Base-by-base conservation (phyloP, 2,797 vertebrate genomes). In the Coregonus ussuriensis region DNA sequence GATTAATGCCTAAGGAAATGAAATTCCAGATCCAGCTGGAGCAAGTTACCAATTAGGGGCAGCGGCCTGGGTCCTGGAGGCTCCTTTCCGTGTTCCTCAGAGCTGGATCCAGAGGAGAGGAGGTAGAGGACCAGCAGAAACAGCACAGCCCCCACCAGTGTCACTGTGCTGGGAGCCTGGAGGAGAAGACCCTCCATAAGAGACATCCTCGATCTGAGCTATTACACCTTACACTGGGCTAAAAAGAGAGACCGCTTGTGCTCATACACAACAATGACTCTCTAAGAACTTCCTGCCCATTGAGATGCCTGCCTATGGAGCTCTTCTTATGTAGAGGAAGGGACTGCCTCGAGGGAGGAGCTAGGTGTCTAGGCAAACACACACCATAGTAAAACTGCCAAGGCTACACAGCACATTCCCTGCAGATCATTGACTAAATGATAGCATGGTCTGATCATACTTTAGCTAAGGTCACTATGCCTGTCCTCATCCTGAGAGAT, bases 41-140 rank as follows among this genome's bases (percentile, higher is more conserved):
- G 59, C 41, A 93, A 47, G 88, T 94, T 93, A 14, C 93, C 92
- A 31, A 93, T 80, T 73, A 93, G 66, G 0, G 92, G 93, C 62
- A 91, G 76, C 16, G 85, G 81, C 31, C 71, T 85, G 0, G 91
- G 93, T 7, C 92, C 92, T 3, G 90, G 90, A 31, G 41, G 41
- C 41, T 47, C 9, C 41, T 47, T 47, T 9, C 41, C 41, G 3
- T 47, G 41, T 47, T 47, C 41, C 41, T 47, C 41, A 47, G 41
- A 47, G 41, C 41, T 47, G 9, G 41, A 47, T 3, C 41, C 2
- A 47, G 41, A 47, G 41, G 41, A 11, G 41, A 47, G 41, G 41
- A 47, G 41, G 41, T 81, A 80, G 65, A 76, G 18, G 52, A 83
- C 6, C 6, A 81, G 4, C 71, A 80, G 14, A 13, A 78, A 47